Percentiles rank a stretch among this genome's conserved stretches.
phyloP scores from a whole-genome alignment of 2,113 vertebrate genomes.

The Pontoporia blainvillei region DNA sequence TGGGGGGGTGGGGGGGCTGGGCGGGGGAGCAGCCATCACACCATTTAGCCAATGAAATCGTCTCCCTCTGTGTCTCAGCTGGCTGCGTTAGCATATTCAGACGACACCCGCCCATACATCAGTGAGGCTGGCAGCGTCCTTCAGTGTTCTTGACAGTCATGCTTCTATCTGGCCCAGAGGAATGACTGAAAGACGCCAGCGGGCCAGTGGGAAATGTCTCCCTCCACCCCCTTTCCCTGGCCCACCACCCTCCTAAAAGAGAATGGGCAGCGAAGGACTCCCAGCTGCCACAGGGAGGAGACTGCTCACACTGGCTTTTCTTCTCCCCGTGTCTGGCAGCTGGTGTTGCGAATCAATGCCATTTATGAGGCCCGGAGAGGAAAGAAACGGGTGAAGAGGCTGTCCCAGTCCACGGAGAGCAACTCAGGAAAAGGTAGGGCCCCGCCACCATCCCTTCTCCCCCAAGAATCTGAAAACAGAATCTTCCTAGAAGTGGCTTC shows the following conservation, averaged over 20 bases:
- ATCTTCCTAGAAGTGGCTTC: neutral
- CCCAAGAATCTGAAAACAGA: neutral
- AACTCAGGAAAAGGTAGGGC: constrained; percentile 93
- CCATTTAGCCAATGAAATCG: neutral
- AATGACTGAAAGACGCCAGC: rapidly evolving
- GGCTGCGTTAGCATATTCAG: neutral
- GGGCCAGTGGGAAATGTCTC: neutral
- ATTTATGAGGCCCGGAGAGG: constrained; percentile 94
- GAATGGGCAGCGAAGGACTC: neutral
- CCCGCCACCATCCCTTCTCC: neutral
- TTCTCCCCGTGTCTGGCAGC: constrained; percentile 81
- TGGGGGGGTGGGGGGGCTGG: too few relatives aligned
- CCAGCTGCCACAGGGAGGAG: rapidly evolving
- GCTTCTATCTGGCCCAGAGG: neutral
- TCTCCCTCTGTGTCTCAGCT: neutral
- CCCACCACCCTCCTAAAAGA: neutral
- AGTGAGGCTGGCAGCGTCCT: neutral
- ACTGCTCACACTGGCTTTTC: neutral
- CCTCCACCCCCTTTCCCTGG: neutral
- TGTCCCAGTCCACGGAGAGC: constrained; percentile 93
- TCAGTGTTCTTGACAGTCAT: neutral
- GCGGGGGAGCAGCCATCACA: neutral
- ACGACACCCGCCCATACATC: rapidly evolving
- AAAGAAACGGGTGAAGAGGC: constrained; percentile 94
- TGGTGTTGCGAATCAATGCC: constrained; percentile 95